These are phyloP conservation scores for Lithophane socia DNA, from an alignment of 2,888 invertebrate species.

Conservation along the genomic window DNA sequence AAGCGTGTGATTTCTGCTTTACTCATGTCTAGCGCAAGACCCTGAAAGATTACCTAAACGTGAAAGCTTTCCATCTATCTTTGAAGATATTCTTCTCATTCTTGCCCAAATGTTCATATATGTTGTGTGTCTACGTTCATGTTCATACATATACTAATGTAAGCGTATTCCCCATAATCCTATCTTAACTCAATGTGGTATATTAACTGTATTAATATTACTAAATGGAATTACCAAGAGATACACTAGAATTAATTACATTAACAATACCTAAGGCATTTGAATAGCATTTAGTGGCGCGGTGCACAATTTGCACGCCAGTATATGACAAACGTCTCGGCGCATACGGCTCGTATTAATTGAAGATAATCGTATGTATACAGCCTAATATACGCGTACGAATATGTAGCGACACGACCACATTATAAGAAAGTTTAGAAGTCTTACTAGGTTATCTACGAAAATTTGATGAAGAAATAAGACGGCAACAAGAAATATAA, in stretches of 20 bases:
- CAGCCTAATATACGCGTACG: neutral
- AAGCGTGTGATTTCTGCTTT: neutral
- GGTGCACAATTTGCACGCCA: slow-evolving; percentile 42
- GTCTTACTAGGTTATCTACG: neutral
- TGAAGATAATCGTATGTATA: slow-evolving; percentile 37
- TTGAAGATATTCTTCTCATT: neutral
- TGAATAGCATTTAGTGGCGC: slow-evolving; percentile 11
- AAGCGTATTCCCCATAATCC: slow-evolving; percentile 9
- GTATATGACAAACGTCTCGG: slow-evolving; percentile 26
- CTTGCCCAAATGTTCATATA: neutral
- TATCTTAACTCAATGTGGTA: neutral
- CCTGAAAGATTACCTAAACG: neutral
- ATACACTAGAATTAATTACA: slow-evolving; percentile 20
- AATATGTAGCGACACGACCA: neutral
- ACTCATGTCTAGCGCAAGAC: too few relatives aligned
- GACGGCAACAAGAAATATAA: neutral
- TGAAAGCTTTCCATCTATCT: neutral
- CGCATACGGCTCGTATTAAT: slow-evolving; percentile 40
- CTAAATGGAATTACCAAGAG: slow-evolving; percentile 18
- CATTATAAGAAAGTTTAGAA: neutral
- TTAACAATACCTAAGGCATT: slow-evolving; percentile 10
- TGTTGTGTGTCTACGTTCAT: too few relatives aligned
- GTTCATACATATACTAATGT: slow-evolving; percentile 8
- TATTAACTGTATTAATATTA: slow-evolving; percentile 13
- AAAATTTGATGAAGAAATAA: neutral